phyloP scores from a whole-genome alignment of 2,113 vertebrate genomes.

The Heterocephalus glaber region DNA sequence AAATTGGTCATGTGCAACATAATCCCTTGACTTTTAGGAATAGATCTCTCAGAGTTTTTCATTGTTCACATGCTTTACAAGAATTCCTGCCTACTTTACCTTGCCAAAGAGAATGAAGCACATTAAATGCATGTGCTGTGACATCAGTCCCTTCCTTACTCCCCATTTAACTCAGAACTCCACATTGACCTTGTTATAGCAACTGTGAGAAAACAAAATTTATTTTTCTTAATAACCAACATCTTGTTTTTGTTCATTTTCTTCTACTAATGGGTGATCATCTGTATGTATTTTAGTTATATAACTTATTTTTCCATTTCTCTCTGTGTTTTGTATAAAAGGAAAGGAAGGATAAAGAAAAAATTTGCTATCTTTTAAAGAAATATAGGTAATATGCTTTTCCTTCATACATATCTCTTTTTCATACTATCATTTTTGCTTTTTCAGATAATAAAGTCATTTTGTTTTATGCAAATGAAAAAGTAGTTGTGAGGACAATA shows the following conservation, averaged over 20 bases:
- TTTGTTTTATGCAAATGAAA: constrained; percentile 32
- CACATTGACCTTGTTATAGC: not conserved
- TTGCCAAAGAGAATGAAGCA: not conserved
- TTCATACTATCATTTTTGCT: not conserved
- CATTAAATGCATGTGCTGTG: not conserved
- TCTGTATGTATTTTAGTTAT: not conserved
- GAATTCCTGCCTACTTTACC: not conserved
- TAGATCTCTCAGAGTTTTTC: not conserved
- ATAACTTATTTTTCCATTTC: not conserved
- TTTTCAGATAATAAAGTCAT: constrained; percentile 3
- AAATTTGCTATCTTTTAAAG: not conserved
- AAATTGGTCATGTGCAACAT: not conserved
- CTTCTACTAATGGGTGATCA: not conserved
- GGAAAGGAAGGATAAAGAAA: not conserved
- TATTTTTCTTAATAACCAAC: not conserved
- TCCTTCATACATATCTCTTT: not conserved
- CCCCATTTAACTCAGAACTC: not conserved
- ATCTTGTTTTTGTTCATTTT: not conserved
- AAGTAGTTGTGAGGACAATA: constrained; percentile 14
- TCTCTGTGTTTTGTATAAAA: not conserved
- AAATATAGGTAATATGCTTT: not conserved
- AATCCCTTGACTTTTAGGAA: constrained; percentile 33
- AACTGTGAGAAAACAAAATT: constrained; percentile 33
- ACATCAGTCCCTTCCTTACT: not conserved
- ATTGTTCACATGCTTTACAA: not conserved